Conservation (phyloP, 92 coral and sea anemone genomes). For the Scolanthus callimorphus region DNA sequence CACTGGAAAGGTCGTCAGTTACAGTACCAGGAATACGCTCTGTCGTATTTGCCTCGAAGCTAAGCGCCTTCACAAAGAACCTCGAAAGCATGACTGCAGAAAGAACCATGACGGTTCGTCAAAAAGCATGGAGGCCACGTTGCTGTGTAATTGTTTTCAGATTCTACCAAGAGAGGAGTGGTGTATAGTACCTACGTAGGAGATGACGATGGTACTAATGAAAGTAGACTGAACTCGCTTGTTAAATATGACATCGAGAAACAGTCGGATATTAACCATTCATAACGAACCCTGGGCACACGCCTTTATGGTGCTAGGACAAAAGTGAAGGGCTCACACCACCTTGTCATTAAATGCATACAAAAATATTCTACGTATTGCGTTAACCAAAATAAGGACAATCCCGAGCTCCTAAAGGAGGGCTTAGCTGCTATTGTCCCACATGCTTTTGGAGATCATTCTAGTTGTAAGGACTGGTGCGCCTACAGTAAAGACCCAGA, state of each 20-base stretch:
- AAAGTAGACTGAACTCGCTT: too few species aligned
- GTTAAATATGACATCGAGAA: too few species aligned
- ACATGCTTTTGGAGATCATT: too few species aligned
- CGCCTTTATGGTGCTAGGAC: constrained; percentile 12
- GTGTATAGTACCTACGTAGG: too few species aligned
- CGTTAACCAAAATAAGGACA: constrained; percentile 40
- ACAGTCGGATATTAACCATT: too few species aligned
- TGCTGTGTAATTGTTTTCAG: constrained; percentile 9
- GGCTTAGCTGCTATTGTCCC: constrained; percentile 28
- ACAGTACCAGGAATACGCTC: constrained; percentile 13
- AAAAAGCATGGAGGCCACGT: constrained; percentile 23
- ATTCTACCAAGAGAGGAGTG: too few species aligned
- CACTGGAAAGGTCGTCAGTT: constrained; percentile 17
- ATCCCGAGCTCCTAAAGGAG: constrained; percentile 14
- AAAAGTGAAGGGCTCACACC: constrained; percentile 23
- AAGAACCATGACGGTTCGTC: constrained; percentile 18
- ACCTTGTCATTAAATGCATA: constrained; percentile 20
- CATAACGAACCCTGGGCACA: constrained; percentile 12
- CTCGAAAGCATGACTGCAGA: constrained; percentile 23
- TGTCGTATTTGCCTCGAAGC: constrained; percentile 19
- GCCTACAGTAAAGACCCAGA: too few species aligned
- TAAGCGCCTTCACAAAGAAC: background rate
- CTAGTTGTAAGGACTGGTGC: too few species aligned
- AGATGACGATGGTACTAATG: too few species aligned
- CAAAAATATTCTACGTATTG: constrained; percentile 42